Percentiles rank a stretch among this genome's conserved stretches.
phyloP scores from a whole-genome alignment of 2,888 invertebrate species.

The Ormia ochracea region DNA sequence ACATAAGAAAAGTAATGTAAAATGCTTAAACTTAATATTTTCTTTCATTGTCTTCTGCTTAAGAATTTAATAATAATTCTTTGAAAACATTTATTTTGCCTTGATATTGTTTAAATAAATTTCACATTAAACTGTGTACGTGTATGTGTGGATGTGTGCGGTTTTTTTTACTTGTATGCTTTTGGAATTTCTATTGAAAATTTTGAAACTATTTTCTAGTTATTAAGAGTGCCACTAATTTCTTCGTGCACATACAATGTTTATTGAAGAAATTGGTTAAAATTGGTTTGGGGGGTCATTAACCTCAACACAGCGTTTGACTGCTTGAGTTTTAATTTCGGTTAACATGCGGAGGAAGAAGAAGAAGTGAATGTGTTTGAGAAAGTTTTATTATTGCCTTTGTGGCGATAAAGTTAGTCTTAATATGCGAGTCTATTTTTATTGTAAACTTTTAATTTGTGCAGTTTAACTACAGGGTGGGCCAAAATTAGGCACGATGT shows the following conservation, averaged over 20 bases:
- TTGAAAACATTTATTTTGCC: background rate
- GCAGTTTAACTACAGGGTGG: background rate
- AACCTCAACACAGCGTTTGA: conserved; percentile 4
- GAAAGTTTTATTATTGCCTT: conserved; percentile 41
- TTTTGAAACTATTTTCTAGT: conserved; percentile 32
- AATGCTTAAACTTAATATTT: background rate
- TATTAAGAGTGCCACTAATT: background rate
- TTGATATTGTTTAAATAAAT: conserved; percentile 21
- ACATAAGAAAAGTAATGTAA: background rate
- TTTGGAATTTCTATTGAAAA: conserved; percentile 51
- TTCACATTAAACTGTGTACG: background rate
- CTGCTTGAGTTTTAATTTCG: background rate
- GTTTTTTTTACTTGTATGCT: conserved; percentile 20
- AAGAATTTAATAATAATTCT: background rate
- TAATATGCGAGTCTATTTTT: too few relatives aligned
- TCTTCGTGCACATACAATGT: background rate
- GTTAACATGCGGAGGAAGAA: conserved; percentile 21
- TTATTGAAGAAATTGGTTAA: background rate
- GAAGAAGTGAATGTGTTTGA: background rate
- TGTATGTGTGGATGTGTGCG: background rate
- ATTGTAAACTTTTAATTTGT: background rate
- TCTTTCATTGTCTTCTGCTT: background rate
- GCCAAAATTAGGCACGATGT: too few relatives aligned
- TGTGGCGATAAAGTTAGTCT: background rate
- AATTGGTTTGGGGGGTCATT: conserved; percentile 14